These are phyloP conservation scores for Heliconius congener DNA, from an alignment of 1,140 invertebrate species.

Conservation along the genomic window DNA sequence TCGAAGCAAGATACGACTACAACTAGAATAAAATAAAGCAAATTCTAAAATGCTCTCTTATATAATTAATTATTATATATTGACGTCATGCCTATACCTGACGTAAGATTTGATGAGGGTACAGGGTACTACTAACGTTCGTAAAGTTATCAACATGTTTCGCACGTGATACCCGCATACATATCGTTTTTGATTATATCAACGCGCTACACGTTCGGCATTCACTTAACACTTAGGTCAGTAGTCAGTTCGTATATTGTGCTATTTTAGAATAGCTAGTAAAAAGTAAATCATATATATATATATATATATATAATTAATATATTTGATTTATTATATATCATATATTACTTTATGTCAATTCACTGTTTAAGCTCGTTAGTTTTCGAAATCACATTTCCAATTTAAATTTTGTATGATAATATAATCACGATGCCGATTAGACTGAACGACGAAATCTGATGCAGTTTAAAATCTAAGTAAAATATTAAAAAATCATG, in stretches of 20 bases:
- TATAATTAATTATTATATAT: constrained; percentile 7
- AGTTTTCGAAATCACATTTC: background rate
- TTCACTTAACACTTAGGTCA: constrained; percentile 6
- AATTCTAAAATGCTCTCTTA: background rate
- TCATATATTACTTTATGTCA: background rate
- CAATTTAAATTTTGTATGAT: background rate
- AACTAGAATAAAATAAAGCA: background rate
- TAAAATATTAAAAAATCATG: background rate
- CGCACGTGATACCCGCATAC: constrained; percentile 32
- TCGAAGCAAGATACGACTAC: no score
- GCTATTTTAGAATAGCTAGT: background rate
- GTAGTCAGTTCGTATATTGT: background rate
- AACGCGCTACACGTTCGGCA: background rate
- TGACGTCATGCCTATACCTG: background rate
- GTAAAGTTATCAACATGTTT: constrained; percentile 24
- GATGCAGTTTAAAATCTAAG: background rate
- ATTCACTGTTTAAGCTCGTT: background rate
- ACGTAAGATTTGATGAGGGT: constrained; percentile 11
- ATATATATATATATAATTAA: no score
- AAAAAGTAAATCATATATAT: no score
- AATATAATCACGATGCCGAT: background rate
- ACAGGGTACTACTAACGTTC: constrained; percentile 18
- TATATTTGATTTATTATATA: no score
- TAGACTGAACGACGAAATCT: background rate
- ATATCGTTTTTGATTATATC: constrained; percentile 9